Evolutionary conservation across 1,140 invertebrate genomes (phyloP), one percentile per base, ranked within the genome.

Genomic region (Ips nitidus): DNA sequence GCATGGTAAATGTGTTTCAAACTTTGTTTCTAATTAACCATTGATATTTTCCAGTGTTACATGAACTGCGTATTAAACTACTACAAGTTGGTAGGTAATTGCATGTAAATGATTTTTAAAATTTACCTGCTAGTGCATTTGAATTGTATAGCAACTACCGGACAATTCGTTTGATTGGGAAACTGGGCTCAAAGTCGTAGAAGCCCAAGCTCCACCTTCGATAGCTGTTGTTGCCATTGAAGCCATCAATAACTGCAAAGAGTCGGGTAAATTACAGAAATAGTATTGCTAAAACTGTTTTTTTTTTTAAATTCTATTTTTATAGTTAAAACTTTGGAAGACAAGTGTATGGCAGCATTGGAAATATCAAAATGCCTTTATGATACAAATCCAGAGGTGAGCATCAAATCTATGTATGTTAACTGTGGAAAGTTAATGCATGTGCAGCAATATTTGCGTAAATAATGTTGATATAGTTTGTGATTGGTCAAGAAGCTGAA

Each of bases 161-260:
- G 75, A 76, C 4, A 75, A 75, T 53, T 69, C 70, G 3, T 75
- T 76, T 47, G 73, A 75, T 62, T 76, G 71, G 69, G 73, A 76
- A 63, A 63, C 52, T 40, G 74, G 71, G 37, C 38, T 76, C 8
- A 66, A 63, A 47, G 52, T 57, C 4, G 52, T 76, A 2, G 66
- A 73, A 60, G 47, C 69, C 22, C 68, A 71, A 50, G 74, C 74
- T 53, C 75, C 75, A 6, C 59, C 69, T 40, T 67, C 8, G 38
- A 52, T 75, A 5, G 67, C 60, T 58, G 59, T 2, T 36, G 53
- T 73, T 36, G 74, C 61, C 41, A 62, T 69, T 7, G 45, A 38
- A 22, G 53, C 65, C 5, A 37, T 76, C 36, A 42, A 64, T 8
- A 62, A 73, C 36, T 76, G 75, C 58, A 76, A 75, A 71, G 72